A percentile compares a stretch with the other conserved stretches of the same genome.
Evolutionary conservation across 2,113 vertebrate species (phyloP).

Genomic region (Serilophus lunatus): DNA sequence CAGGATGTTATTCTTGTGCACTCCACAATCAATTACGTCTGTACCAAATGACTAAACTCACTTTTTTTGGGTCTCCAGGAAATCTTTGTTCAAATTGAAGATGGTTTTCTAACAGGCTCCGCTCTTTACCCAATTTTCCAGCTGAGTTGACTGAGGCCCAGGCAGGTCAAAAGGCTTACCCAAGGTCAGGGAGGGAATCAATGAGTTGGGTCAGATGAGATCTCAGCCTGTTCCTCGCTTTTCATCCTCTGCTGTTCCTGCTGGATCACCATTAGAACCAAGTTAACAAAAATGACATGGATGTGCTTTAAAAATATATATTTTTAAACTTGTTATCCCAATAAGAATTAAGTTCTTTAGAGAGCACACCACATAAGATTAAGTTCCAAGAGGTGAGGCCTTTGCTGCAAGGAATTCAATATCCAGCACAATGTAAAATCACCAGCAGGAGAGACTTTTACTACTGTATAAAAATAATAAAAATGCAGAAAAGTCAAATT

Average conservation of each 20-base stretch:
- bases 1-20: slow-evolving; percentile 60
- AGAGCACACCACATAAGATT: background rate
- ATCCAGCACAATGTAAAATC: slow-evolving; percentile 24
- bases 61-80: slow-evolving; percentile 37
- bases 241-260: slow-evolving; percentile 24
- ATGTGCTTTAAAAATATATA: slow-evolving; percentile 39
- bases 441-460: slow-evolving; percentile 17
- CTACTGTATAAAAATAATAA: slow-evolving; percentile 13
- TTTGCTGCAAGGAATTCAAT: slow-evolving; percentile 31
- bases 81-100: slow-evolving; percentile 68
- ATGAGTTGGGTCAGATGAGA: slow-evolving; percentile 67
- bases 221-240: slow-evolving; percentile 40
- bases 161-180: slow-evolving; percentile 64
- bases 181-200: slow-evolving; percentile 65
- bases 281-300: slow-evolving; percentile 55
- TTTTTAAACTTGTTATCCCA: slow-evolving; percentile 51
- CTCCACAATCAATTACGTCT: slow-evolving; percentile 59
- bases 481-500: slow-evolving; percentile 48
- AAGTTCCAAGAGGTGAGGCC: slow-evolving; percentile 48
- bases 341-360: slow-evolving; percentile 55
- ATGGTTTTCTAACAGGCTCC: slow-evolving; percentile 58
- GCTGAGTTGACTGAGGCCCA: slow-evolving; percentile 67
- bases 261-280: slow-evolving; percentile 19
- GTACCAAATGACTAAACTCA: slow-evolving; percentile 44
- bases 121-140: slow-evolving; percentile 74